Base-by-base conservation (phyloP, 2,888 invertebrate genomes). In the Archips xylosteana region DNA sequence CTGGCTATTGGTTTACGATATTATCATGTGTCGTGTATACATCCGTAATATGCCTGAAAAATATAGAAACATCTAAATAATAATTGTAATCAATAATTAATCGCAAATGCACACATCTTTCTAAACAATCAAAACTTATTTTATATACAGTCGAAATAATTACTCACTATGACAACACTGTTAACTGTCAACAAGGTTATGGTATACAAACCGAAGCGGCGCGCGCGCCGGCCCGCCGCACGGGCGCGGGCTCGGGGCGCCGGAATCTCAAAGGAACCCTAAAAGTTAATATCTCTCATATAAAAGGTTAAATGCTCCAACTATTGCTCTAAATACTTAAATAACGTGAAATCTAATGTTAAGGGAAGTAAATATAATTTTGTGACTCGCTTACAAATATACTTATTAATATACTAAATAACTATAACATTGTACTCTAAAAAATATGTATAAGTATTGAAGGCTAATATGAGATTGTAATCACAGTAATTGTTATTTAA, bases 391-490 rank as follows among this genome's bases (percentile, higher is more conserved):
- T 94, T 94, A 94, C 82, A 84, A 87, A 81, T 91, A 90, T 82
- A 82, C 92, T 92, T 93, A 93, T 85, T 74, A 81, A 87, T 89
- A 90, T 89, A 93, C 92, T 93, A 94, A 91, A 92, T 93, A 92
- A 92, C 92, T 92, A 92, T 94, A 94, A 94, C 92, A 94, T 94
- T 94, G 93, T 94, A 94, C 94, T 94, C 94, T 94, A 93, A 93
- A 94, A 94, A 93, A 94, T 94, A 94, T 94, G 94, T 94, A 94
- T 94, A 93, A 94, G 93, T 93, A 92, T 93, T 90, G 94, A 94
- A 94, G 94, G 94, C 94, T 94, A 94, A 91, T 91, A 91, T 92
- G 92, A 93, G 92, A 93, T 91, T 94, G 89, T 91, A 92, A 94
- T 94, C 94, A 94, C 94, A 94, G 94, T 94, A 91, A 89, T 92